phyloP scores from a whole-genome alignment of 2,113 vertebrate species.

The Eulacestoma nigropectus region DNA sequence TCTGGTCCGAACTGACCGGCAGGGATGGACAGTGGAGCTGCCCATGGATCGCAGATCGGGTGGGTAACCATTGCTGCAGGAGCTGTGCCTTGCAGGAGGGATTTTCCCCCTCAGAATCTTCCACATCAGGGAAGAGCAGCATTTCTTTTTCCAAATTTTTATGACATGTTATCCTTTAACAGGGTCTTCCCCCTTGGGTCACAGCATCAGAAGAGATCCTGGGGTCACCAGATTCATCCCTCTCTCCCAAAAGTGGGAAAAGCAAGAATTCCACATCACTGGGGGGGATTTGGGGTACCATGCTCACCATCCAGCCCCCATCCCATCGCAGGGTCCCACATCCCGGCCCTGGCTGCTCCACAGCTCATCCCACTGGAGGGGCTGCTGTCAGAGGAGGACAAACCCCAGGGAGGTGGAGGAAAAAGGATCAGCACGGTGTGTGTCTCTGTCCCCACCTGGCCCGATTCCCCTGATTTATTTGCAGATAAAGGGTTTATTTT shows the following conservation, averaged over 20 bases:
- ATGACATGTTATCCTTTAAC: neutral
- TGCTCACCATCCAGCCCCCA: rapidly evolving
- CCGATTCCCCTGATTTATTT: neutral
- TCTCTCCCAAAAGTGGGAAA: neutral
- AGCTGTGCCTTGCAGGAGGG: neutral
- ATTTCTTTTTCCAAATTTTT: neutral
- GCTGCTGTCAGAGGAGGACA: neutral
- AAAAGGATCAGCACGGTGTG: rapidly evolving
- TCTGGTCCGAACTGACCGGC: rapidly evolving
- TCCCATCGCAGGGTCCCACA: neutral
- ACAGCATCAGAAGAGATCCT: neutral
- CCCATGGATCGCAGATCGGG: rapidly evolving
- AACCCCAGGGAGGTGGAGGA: rapidly evolving
- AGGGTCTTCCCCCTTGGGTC: neutral
- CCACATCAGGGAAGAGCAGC: neutral
- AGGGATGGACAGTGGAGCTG: neutral
- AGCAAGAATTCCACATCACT: neutral
- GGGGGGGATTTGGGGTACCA: neutral
- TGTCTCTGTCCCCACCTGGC: neutral
- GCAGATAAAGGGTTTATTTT: conserved; percentile 23
- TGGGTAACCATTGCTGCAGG: neutral
- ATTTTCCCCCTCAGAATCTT: neutral
- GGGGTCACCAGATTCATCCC: neutral
- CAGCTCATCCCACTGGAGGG: rapidly evolving
- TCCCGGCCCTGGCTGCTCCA: neutral